These are phyloP conservation scores for Gymnorhina tibicen DNA, from an alignment of 2,113 vertebrate genomes.

Conservation along the genomic window DNA sequence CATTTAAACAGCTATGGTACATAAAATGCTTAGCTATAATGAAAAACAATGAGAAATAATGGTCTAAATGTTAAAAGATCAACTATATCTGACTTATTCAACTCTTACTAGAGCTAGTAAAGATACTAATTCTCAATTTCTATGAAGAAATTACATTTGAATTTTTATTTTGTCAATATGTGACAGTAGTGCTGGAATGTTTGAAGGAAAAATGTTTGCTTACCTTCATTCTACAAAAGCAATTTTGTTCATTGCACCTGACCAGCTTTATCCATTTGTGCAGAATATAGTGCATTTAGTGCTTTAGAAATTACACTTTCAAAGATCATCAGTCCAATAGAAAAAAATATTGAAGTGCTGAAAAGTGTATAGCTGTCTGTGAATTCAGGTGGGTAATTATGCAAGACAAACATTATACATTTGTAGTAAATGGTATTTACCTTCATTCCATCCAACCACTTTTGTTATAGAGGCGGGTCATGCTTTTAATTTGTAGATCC, in stretches of 20 bases:
- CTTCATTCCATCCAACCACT: background rate
- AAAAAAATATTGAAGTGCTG: background rate
- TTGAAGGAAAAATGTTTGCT: background rate
- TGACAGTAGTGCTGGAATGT: background rate
- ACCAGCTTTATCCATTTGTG: background rate
- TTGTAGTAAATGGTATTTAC: slow-evolving; percentile 36
- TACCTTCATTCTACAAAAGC: background rate
- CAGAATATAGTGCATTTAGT: background rate
- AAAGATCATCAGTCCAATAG: background rate
- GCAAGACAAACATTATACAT: slow-evolving; percentile 36
- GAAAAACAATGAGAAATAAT: background rate
- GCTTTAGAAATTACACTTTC: slow-evolving; percentile 8
- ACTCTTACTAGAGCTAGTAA: background rate
- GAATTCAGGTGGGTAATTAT: slow-evolving; percentile 47
- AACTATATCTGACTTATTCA: background rate
- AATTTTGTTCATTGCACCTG: background rate
- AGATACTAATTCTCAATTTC: slow-evolving; percentile 13
- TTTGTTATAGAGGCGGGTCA: slow-evolving; percentile 6
- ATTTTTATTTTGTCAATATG: background rate
- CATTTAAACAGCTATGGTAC: background rate
- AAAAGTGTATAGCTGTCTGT: background rate
- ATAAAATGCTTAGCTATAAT: background rate
- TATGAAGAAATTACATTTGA: background rate
- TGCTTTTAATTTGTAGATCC: slow-evolving; percentile 57
- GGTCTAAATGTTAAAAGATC: background rate